Conservation (phyloP, 2,113 vertebrate species). For the Tyto alba region DNA sequence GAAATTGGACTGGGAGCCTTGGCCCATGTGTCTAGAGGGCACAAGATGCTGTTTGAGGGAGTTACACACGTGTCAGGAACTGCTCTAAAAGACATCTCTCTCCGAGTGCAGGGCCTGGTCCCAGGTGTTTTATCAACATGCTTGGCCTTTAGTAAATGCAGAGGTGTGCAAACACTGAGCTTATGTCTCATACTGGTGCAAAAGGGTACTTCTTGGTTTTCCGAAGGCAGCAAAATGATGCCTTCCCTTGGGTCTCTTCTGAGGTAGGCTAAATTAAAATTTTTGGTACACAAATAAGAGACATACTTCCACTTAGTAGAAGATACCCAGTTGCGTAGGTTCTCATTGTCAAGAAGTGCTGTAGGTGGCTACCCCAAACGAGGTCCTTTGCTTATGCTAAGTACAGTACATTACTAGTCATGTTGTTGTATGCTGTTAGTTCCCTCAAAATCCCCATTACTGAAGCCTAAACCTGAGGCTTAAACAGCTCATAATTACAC, state of each 20-base stretch:
- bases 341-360: neutral
- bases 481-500: neutral
- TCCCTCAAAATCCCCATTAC: neutral
- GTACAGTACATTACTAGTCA: neutral
- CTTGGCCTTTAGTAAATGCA: neutral
- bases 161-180: neutral
- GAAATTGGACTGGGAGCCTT: neutral
- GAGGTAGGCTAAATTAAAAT: neutral
- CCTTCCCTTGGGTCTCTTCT: neutral
- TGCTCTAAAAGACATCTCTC: neutral
- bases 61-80: neutral
- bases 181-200: neutral
- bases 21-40: neutral
- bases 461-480: neutral
- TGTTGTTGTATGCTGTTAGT: neutral
- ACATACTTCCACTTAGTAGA: neutral
- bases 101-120: neutral
- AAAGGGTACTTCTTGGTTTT: too few relatives aligned
- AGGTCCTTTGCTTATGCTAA: neutral
- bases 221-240: neutral
- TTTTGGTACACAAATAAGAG: neutral
- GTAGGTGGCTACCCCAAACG: neutral
- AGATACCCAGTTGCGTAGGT: neutral
- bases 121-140: neutral
- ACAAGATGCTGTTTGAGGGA: neutral